Evolutionary conservation across 2,113 vertebrate species (phyloP).

Genomic region (Pelusios castaneus): DNA sequence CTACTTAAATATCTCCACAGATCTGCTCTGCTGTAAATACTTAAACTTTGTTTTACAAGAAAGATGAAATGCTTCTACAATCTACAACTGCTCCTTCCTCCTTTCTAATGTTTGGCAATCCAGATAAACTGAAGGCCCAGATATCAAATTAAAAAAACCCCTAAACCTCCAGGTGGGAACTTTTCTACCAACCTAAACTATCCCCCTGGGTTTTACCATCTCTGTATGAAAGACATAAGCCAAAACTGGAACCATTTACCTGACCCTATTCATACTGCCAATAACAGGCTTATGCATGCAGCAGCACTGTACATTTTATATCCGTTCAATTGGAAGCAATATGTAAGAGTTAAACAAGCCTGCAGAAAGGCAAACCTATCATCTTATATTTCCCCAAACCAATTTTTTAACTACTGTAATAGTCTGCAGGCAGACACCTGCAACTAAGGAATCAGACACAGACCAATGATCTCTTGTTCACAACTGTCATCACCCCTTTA

Average conservation of each 20-base stretch:
- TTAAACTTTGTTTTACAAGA: not conserved
- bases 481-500: conserved; percentile 13
- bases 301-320: not conserved
- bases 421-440: conserved; percentile 18
- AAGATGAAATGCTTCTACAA: not conserved
- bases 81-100: not conserved
- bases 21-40: not conserved
- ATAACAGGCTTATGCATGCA: not conserved
- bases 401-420: conserved; percentile 49
- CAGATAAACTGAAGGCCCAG: not conserved
- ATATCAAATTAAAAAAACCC: not conserved
- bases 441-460: conserved; percentile 46
- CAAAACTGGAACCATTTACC: not conserved
- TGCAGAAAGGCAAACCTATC: conserved; percentile 43
- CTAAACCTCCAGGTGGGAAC: not conserved
- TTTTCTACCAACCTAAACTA: not conserved
- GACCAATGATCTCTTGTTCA: conserved; percentile 15
- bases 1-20: not conserved
- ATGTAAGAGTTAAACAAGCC: not conserved
- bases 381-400: conserved; percentile 65
- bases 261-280: not conserved
- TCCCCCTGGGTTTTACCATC: not conserved
- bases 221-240: not conserved
- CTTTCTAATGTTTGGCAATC: not conserved
- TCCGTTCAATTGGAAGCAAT: not conserved